Conservation (phyloP, 1,140 invertebrate species). For the Coelopa frigida region DNA sequence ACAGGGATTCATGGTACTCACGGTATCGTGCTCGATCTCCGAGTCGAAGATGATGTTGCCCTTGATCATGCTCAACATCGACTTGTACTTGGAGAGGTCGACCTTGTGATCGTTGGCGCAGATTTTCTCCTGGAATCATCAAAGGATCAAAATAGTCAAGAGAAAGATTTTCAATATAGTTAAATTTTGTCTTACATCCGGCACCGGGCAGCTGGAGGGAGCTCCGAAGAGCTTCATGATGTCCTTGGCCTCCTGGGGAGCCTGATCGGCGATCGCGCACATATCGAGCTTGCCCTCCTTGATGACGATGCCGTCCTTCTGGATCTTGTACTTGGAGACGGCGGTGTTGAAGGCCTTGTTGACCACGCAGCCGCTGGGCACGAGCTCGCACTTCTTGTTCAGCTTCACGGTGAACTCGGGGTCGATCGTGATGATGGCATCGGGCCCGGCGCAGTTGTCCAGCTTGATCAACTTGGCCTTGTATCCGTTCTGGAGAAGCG, state of each 20-base stretch:
- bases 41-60: slow-evolving; percentile 34
- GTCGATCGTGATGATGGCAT: slow-evolving; percentile 29
- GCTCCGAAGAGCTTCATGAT: slow-evolving; percentile 36
- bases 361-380: slow-evolving; percentile 30
- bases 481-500: slow-evolving; percentile 37
- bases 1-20: slow-evolving; percentile 17
- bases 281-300: slow-evolving; percentile 40
- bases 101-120: slow-evolving; percentile 33
- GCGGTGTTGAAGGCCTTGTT: slow-evolving; percentile 38
- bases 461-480: slow-evolving; percentile 38
- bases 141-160: background rate
- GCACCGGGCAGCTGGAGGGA: slow-evolving; percentile 32
- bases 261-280: slow-evolving; percentile 30
- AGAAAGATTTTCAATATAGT: too few species aligned
- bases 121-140: slow-evolving; percentile 27
- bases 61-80: slow-evolving; percentile 34
- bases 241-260: slow-evolving; percentile 30
- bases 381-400: slow-evolving; percentile 40
- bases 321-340: slow-evolving; percentile 29
- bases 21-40: slow-evolving; percentile 39
- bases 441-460: slow-evolving; percentile 35
- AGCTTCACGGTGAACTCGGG: slow-evolving; percentile 29
- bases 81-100: slow-evolving; percentile 38
- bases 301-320: slow-evolving; percentile 35
- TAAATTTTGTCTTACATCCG: slow-evolving; percentile 12